phyloP scores from a whole-genome alignment of 2,113 vertebrate species.

The Spheniscus mendiculus region DNA sequence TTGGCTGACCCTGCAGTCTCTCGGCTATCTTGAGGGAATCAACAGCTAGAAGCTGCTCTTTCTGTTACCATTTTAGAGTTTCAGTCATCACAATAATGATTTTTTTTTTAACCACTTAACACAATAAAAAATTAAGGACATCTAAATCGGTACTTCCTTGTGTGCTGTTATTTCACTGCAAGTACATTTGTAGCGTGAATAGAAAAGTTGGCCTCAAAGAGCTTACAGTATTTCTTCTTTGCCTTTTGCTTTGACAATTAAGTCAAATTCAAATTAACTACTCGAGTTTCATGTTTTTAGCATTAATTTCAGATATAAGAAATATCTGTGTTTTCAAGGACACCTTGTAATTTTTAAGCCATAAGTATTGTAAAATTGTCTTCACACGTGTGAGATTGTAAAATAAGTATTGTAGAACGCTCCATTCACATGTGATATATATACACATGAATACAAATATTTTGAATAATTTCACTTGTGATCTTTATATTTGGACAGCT shows the following conservation, averaged over 20 bases:
- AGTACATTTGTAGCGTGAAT: neutral
- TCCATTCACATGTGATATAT: neutral
- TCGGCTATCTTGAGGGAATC: neutral
- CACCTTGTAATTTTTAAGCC: neutral
- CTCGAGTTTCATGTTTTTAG: neutral
- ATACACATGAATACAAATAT: neutral
- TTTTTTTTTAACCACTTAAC: neutral
- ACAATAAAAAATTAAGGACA: neutral
- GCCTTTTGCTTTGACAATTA: neutral
- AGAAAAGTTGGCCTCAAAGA: neutral
- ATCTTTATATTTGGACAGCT: neutral
- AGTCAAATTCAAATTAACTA: neutral
- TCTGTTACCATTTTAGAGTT: neutral
- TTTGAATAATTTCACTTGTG: neutral
- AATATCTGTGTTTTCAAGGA: neutral
- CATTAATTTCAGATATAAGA: neutral
- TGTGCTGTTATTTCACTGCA: neutral
- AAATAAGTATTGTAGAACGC: neutral
- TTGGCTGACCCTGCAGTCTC: slow-evolving; percentile 20
- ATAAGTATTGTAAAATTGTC: neutral
- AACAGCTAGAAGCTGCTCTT: neutral
- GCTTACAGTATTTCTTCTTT: neutral
- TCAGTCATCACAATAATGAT: neutral
- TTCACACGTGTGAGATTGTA: neutral
- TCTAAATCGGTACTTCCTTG: neutral